Percentiles rank a stretch among this genome's conserved stretches.
Evolutionary conservation across 2,888 invertebrate genomes (phyloP).

Genomic region (Amblyjoppa fuscipennis): DNA sequence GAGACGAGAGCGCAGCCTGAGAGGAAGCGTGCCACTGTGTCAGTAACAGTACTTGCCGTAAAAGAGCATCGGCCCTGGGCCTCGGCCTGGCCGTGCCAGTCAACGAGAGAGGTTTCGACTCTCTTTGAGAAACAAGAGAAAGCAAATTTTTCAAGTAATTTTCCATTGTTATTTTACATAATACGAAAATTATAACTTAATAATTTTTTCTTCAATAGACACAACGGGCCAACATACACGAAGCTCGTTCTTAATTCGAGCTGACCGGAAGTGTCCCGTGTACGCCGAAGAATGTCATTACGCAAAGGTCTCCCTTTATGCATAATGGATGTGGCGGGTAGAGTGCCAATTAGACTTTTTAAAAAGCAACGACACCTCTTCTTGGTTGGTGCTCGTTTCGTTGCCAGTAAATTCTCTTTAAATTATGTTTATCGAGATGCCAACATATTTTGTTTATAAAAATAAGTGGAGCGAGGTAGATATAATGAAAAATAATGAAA

Average conservation of each 20-base stretch:
- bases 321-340: slow-evolving; percentile 61
- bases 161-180: background rate
- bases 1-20: slow-evolving; percentile 22
- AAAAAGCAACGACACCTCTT: slow-evolving; percentile 23
- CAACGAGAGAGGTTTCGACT: slow-evolving; percentile 70
- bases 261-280: slow-evolving; percentile 54
- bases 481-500: background rate
- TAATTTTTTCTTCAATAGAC: too few relatives aligned
- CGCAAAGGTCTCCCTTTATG: slow-evolving; percentile 61
- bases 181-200: too few relatives aligned
- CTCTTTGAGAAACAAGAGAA: slow-evolving; percentile 48
- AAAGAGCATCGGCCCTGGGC: slow-evolving; percentile 72
- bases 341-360: slow-evolving; percentile 53
- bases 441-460: background rate
- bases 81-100: slow-evolving; percentile 64
- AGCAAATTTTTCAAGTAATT: slow-evolving; percentile 5
- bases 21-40: slow-evolving; percentile 82
- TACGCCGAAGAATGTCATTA: slow-evolving; percentile 62
- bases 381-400: background rate
- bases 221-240: background rate
- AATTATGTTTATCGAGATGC: background rate
- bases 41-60: slow-evolving; percentile 82
- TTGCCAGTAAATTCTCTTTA: background rate
- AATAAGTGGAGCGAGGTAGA: background rate
- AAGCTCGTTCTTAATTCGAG: slow-evolving; percentile 33